phyloP scores from a whole-genome alignment of 1,140 invertebrate species.

The Wasmannia auropunctata region DNA sequence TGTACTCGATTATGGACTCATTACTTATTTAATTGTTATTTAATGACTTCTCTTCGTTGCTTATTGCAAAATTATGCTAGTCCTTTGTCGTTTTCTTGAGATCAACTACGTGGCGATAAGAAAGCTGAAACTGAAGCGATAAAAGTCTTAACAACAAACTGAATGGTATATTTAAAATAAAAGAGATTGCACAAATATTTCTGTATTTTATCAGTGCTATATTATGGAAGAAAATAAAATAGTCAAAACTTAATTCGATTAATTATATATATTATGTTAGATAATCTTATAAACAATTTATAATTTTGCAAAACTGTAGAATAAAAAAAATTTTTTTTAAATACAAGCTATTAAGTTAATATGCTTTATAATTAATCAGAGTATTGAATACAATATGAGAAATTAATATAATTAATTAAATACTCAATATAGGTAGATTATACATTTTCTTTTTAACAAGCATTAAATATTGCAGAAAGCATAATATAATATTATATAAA shows the following conservation, averaged over 20 bases:
- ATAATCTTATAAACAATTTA: background rate
- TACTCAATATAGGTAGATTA: background rate
- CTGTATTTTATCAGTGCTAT: background rate
- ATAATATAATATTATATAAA: too few relatives aligned
- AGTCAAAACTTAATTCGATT: background rate
- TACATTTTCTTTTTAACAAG: background rate
- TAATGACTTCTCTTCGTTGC: constrained; percentile 1
- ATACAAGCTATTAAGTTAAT: background rate
- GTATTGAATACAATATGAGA: background rate
- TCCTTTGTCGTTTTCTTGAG: background rate
- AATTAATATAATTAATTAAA: constrained; percentile 2
- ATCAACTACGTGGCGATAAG: background rate
- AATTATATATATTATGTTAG: background rate
- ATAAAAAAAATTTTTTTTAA: background rate
- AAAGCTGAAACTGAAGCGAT: background rate
- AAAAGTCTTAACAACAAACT: background rate
- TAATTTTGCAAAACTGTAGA: background rate
- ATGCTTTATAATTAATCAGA: background rate
- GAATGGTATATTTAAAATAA: constrained; percentile 7
- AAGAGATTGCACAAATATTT: constrained; percentile 2
- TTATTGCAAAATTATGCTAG: background rate
- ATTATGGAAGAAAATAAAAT: background rate
- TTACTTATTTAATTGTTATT: constrained; percentile 48
- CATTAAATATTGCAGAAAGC: background rate
- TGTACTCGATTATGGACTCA: background rate